Evolutionary conservation across 2,113 vertebrate species (phyloP).

Genomic region (Amazona guildingii): DNA sequence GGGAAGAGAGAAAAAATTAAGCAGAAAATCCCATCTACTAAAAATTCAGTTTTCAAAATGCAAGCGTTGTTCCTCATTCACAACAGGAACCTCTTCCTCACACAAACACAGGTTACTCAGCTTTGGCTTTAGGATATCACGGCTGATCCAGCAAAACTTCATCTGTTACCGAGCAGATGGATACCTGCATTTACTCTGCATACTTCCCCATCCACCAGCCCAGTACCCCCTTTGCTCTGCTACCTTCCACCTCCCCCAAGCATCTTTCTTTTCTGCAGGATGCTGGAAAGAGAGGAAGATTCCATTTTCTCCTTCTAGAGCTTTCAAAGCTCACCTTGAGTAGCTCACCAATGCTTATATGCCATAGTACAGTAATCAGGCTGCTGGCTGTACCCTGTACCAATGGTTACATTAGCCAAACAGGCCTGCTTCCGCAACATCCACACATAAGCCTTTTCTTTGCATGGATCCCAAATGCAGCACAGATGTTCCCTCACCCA

Average conservation of each 20-base stretch:
- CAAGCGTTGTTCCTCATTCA: background rate
- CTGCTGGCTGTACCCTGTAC: background rate
- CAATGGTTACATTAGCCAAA: accelerated
- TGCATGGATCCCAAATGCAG: background rate
- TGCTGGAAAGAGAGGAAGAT: background rate
- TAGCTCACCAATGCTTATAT: background rate
- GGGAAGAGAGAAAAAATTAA: background rate
- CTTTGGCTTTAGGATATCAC: background rate
- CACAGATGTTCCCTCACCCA: background rate
- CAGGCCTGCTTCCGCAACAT: background rate
- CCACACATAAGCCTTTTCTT: background rate
- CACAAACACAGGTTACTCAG: background rate
- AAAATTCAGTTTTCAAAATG: background rate
- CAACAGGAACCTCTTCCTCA: background rate
- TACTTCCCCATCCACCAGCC: background rate
- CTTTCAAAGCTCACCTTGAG: background rate
- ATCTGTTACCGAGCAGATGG: background rate
- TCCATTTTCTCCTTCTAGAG: background rate
- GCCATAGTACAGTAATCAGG: background rate
- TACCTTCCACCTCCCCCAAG: background rate
- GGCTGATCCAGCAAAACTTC: background rate
- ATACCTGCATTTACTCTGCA: background rate
- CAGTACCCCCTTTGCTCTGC: background rate
- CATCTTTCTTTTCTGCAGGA: background rate
- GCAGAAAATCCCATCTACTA: background rate